Conservation (phyloP, 2,113 vertebrate species). For the Pseudopodoces humilis region DNA sequence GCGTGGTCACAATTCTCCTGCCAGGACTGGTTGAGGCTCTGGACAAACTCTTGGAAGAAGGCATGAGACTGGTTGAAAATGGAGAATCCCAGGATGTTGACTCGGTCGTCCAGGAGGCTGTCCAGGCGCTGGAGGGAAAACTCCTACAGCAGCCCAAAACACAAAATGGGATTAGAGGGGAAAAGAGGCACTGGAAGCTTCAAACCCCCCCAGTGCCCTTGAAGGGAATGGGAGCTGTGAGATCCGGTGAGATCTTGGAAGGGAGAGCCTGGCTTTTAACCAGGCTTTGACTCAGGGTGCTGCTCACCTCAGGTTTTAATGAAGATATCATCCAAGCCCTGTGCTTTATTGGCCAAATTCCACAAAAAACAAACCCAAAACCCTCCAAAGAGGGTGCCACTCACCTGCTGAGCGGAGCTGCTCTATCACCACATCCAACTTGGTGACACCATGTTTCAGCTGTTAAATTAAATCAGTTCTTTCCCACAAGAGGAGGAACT, state of each 20-base stretch:
- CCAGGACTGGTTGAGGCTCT: slow-evolving; percentile 97
- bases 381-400: background rate
- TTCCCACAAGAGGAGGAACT: background rate
- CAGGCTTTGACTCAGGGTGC: accelerated
- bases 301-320: background rate
- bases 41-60: slow-evolving; percentile 93
- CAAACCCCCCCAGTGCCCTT: background rate
- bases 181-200: background rate
- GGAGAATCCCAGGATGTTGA: slow-evolving; percentile 95
- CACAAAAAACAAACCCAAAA: background rate
- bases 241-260: background rate
- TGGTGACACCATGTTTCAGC: background rate
- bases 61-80: slow-evolving; percentile 95
- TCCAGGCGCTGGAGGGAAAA: slow-evolving; percentile 92
- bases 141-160: slow-evolving; percentile 77
- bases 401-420: background rate
- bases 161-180: slow-evolving; percentile 29
- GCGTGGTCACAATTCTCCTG: slow-evolving; percentile 98
- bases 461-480: background rate
- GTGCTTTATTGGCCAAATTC: background rate
- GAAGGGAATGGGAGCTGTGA: background rate
- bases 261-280: background rate
- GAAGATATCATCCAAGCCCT: background rate
- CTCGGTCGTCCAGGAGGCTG: slow-evolving; percentile 83
- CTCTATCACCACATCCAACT: background rate